A percentile compares a stretch with the other conserved stretches of the same genome.
These are phyloP conservation scores for Drosophila ohnishii DNA, from an alignment of 1,140 invertebrate species.

Conservation along the genomic window DNA sequence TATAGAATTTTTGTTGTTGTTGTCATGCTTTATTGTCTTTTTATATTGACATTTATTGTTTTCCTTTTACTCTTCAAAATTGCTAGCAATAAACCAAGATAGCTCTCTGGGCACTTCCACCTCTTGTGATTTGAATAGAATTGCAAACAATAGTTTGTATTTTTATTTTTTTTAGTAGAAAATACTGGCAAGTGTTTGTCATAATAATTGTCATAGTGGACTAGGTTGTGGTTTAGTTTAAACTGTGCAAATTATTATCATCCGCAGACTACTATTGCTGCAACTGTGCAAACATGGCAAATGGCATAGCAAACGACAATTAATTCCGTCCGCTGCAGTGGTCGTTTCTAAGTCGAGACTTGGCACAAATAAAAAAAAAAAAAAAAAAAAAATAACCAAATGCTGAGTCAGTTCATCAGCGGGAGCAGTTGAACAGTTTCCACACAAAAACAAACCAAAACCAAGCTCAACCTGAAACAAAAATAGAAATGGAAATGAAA, in stretches of 20 bases:
- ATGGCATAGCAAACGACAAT: constrained; percentile 62
- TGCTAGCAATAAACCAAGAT: neutral
- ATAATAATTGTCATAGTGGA: constrained; percentile 35
- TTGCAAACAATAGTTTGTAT: constrained; percentile 1
- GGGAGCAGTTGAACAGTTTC: constrained; percentile 61
- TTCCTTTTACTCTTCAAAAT: neutral
- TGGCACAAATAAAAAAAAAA: constrained; percentile 43
- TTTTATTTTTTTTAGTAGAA: constrained; percentile 2
- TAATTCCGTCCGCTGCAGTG: constrained; percentile 62
- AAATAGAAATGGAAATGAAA: constrained; percentile 33
- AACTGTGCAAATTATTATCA: constrained; percentile 36
- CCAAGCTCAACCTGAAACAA: constrained; percentile 21
- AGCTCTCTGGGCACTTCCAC: neutral
- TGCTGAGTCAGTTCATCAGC: constrained; percentile 67
- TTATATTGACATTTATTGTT: neutral
- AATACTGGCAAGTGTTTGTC: constrained; percentile 32
- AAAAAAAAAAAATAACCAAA: constrained; percentile 44
- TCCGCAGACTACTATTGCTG: constrained; percentile 11
- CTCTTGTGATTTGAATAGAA: constrained; percentile 6
- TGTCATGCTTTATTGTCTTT: neutral
- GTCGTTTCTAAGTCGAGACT: constrained; percentile 24
- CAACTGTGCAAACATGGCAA: constrained; percentile 55
- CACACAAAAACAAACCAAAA: constrained; percentile 40
- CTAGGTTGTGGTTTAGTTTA: constrained; percentile 20
- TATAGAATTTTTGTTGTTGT: neutral